These are phyloP conservation scores for Lasioglossum vierecki DNA, from an alignment of 2,888 invertebrate species.

Conservation along the genomic window DNA sequence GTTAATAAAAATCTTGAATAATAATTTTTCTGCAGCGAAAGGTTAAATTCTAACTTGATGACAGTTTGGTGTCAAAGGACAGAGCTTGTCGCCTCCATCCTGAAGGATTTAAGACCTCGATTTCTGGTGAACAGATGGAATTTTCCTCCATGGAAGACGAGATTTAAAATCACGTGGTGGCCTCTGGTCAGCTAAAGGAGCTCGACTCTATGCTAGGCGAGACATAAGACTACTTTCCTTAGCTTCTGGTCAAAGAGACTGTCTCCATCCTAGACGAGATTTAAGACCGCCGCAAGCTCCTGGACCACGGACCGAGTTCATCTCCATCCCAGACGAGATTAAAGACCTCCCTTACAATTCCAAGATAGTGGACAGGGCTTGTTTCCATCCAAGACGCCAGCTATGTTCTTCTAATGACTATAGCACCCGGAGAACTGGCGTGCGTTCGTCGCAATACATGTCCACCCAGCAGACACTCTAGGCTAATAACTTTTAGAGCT, in stretches of 20 bases:
- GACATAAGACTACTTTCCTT: neutral
- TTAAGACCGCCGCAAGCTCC: neutral
- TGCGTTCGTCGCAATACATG: neutral
- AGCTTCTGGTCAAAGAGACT: neutral
- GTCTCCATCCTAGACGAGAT: neutral
- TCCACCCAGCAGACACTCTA: neutral
- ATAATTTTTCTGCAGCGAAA: too few relatives aligned
- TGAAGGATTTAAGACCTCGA: neutral
- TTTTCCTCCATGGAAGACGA: neutral
- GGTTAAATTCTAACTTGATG: too few relatives aligned
- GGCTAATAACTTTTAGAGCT: neutral
- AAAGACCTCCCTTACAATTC: neutral
- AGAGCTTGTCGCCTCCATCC: neutral
- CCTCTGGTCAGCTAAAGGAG: neutral
- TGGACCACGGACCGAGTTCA: neutral
- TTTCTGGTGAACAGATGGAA: neutral
- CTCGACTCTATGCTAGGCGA: neutral
- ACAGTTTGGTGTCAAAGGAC: neutral
- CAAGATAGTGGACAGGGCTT: neutral
- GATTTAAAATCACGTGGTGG: neutral
- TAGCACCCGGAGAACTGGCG: neutral
- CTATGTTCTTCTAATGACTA: neutral
- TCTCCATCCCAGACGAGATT: neutral
- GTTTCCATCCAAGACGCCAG: neutral
- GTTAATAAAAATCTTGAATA: too few relatives aligned